Evolutionary conservation across 1,140 invertebrate genomes (phyloP).

Genomic region (Trachelipus rathkii): DNA sequence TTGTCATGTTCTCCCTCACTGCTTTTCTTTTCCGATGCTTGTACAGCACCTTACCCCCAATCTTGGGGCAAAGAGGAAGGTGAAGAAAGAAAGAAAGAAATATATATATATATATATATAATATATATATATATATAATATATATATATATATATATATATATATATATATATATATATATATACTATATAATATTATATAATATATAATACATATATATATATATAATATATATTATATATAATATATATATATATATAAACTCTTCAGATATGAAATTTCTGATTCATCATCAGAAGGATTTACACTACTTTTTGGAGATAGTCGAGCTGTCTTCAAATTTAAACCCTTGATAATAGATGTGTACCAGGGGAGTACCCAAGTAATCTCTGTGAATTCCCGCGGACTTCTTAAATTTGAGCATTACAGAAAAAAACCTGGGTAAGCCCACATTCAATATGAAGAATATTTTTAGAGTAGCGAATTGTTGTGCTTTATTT

Average conservation of each 20-base stretch:
- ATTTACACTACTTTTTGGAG: constrained; percentile 59
- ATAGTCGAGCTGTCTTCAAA: constrained; percentile 66
- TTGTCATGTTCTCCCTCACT: no score
- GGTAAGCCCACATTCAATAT: background rate
- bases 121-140: background rate
- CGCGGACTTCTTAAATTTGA: constrained; percentile 88
- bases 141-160: background rate
- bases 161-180: background rate
- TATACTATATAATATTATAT: background rate
- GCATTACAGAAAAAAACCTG: constrained; percentile 69
- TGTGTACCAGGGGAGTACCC: constrained; percentile 67
- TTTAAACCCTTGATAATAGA: constrained; percentile 79
- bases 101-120: no score
- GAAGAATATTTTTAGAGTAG: no score
- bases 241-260: constrained; percentile 1
- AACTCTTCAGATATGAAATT: constrained; percentile 20
- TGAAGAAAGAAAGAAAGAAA: no score
- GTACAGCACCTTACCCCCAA: no score
- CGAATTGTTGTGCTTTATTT: no score
- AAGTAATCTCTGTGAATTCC: constrained; percentile 80
- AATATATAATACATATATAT: constrained; percentile 12
- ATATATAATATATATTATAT: constrained; percentile 15
- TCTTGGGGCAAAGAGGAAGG: no score
- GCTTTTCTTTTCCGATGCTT: no score
- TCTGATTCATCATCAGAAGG: constrained; percentile 48